phyloP scores from a whole-genome alignment of 2,113 vertebrate genomes.

The Zosterops borbonicus region DNA sequence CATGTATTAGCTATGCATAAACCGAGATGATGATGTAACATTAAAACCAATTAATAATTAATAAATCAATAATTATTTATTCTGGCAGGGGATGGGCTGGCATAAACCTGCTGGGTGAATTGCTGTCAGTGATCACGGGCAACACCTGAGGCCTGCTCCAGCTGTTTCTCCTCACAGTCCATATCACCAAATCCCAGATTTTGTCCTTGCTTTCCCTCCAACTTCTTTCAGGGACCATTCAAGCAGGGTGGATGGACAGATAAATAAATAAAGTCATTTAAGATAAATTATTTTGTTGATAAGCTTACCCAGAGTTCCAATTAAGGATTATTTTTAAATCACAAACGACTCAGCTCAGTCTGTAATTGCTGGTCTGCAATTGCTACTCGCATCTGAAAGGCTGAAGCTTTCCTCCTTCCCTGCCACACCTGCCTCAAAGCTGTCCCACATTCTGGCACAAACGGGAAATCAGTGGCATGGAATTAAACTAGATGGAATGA shows the following conservation, averaged over 20 bases:
- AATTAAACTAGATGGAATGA: neutral
- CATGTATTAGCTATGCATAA: rapidly evolving
- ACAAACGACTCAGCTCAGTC: neutral
- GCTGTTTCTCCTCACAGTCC: neutral
- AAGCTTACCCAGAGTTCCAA: neutral
- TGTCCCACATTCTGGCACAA: neutral
- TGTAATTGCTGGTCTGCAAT: neutral
- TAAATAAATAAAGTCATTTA: neutral
- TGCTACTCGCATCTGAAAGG: neutral
- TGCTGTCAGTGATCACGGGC: neutral
- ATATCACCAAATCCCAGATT: neutral
- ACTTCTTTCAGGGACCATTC: neutral
- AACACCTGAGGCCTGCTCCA: neutral
- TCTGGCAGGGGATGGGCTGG: neutral
- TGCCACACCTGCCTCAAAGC: neutral
- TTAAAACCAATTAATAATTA: neutral
- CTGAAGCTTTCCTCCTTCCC: neutral
- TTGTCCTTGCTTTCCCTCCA: neutral
- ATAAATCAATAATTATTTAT: neutral
- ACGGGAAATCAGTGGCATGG: rapidly evolving
- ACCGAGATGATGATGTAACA: neutral
- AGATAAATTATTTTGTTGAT: neutral
- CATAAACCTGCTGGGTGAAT: neutral
- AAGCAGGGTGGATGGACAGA: neutral
- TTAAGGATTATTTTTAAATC: neutral